Conservation (phyloP, 2,797 vertebrate species). For the Pangasius larnaudii region DNA sequence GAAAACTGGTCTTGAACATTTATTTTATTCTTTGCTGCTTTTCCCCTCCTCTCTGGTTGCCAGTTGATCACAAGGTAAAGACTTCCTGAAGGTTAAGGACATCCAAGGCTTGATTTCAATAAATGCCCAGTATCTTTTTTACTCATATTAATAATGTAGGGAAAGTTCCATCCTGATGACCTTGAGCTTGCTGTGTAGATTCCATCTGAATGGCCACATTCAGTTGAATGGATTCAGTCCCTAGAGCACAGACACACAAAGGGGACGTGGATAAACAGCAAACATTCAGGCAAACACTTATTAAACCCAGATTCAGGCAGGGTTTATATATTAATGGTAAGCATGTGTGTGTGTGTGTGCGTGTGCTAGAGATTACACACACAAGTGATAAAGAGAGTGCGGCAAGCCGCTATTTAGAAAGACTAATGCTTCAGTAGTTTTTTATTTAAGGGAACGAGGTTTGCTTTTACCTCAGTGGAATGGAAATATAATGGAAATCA, state of each 20-base stretch:
- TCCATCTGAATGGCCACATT: conserved; percentile 32
- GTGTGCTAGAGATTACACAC: neutral
- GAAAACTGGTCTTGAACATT: conserved; percentile 33
- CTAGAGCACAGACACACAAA: conserved; percentile 17
- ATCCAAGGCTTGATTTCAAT: conserved; percentile 58
- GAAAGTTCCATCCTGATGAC: conserved; percentile 53
- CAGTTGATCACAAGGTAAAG: conserved; percentile 49
- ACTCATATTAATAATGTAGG: conserved; percentile 60
- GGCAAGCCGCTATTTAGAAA: conserved; percentile 13
- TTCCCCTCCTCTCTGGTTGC: conserved; percentile 22
- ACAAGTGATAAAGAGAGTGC: conserved; percentile 23
- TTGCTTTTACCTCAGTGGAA: conserved; percentile 26
- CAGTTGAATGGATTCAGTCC: conserved; percentile 35
- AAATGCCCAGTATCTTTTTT: conserved; percentile 40
- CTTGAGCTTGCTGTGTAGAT: conserved; percentile 45
- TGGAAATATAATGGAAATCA: conserved; percentile 45
- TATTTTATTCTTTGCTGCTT: conserved; percentile 20
- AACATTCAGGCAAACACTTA: conserved; percentile 18
- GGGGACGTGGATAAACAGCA: conserved; percentile 26
- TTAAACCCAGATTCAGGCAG: conserved; percentile 13
- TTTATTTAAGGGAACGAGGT: conserved; percentile 32
- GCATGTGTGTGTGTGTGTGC: conserved; percentile 3
- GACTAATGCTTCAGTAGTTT: conserved; percentile 24
- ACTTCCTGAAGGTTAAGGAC: conserved; percentile 59
- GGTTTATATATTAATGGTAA: conserved; percentile 12